Conservation (phyloP, 2,797 vertebrate species). For the Aerospiza tachiro region DNA sequence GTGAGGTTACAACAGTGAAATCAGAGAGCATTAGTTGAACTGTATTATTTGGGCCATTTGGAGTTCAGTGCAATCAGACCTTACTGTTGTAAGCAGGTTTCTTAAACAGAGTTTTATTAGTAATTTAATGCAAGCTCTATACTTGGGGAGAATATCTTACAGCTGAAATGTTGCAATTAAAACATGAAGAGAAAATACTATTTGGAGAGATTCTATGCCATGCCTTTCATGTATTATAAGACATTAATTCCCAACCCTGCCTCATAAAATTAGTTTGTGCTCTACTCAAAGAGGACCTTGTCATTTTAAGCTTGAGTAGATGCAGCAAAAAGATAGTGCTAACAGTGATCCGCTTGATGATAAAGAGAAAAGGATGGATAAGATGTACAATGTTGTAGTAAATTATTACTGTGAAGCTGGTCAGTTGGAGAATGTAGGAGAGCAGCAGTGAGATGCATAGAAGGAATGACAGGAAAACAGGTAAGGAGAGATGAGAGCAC, state of each 20-base stretch:
- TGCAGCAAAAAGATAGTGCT: not conserved
- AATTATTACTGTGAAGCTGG: not conserved
- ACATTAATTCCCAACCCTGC: not conserved
- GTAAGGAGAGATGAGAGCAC: not conserved
- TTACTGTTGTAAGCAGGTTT: not conserved
- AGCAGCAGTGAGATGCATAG: not conserved
- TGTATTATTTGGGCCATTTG: not conserved
- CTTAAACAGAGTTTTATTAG: not conserved
- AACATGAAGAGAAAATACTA: not conserved
- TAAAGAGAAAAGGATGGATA: not conserved
- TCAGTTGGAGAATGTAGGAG: not conserved
- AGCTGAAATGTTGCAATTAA: not conserved
- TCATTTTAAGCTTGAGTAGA: not conserved
- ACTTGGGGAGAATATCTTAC: not conserved
- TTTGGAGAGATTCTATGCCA: not conserved
- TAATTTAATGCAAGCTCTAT: not conserved
- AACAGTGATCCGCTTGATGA: not conserved
- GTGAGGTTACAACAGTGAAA: not conserved
- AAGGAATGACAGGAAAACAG: not conserved
- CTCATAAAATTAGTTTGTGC: not conserved
- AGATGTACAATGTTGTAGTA: not conserved
- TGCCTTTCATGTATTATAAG: not conserved
- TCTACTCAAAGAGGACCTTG: not conserved
- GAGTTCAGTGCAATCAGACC: not conserved
- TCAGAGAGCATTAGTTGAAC: not conserved